Evolutionary conservation across 2,113 vertebrate genomes (phyloP).

Genomic region (Bucco capensis): DNA sequence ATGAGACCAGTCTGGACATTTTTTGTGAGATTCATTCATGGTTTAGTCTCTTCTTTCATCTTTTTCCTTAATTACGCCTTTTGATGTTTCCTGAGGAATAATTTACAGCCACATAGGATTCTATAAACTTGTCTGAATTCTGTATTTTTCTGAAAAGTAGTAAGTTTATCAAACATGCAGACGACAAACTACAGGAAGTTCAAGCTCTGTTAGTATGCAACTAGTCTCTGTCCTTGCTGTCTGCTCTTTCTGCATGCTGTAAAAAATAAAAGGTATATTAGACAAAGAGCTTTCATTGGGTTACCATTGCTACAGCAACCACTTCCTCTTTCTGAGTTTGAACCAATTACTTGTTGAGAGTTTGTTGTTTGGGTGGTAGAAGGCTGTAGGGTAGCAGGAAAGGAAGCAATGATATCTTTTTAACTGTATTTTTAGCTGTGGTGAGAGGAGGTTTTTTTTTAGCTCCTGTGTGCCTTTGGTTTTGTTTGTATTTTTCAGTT

Average conservation of each 20-base stretch:
- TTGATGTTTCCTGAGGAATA: constrained; percentile 45
- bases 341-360: neutral
- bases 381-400: neutral
- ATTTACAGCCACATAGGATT: constrained; percentile 44
- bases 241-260: neutral
- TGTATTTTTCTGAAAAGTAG: constrained; percentile 56
- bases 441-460: neutral
- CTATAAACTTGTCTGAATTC: constrained; percentile 43
- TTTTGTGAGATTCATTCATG: neutral
- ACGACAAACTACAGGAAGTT: constrained; percentile 22
- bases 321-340: neutral
- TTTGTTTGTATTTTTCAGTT: neutral
- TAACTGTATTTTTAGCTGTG: neutral
- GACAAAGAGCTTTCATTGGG: neutral
- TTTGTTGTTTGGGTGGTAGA: neutral
- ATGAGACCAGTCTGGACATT: neutral
- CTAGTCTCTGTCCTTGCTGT: neutral
- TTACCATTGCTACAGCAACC: neutral
- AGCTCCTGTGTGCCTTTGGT: neutral
- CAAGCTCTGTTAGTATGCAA: constrained; percentile 9
- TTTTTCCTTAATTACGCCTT: constrained; percentile 46
- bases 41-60: constrained; percentile 36
- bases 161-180: constrained; percentile 50
- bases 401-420: neutral
- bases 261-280: neutral